Evolutionary conservation across 2,888 invertebrate species (phyloP), one percentile per base, ranked within the genome.

Genomic region (Erebia aethiops): DNA sequence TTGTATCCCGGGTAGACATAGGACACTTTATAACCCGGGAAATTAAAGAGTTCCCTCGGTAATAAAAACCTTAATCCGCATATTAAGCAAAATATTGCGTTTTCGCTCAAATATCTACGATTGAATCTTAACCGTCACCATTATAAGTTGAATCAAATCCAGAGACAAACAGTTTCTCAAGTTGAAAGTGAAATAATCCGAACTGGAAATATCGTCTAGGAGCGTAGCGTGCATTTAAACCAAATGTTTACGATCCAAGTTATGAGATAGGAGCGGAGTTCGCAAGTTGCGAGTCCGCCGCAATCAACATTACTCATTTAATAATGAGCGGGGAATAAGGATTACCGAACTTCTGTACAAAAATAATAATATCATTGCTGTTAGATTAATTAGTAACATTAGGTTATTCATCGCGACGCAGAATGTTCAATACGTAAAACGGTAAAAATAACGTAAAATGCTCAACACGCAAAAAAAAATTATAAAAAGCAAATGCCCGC

Each of bases 291-390:
- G 81, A 87, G 88, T 88, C 84, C 85, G 80, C 74, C 78, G 89
- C 88, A 86, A 90, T 92, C 88, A 91, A 83, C 88, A 91, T 92
- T 88, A 90, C 85, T 92, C 90, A 91, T 79, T 77, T 81, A 81
- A 80, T 83, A 84, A 82, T 81, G 80, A 83, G 80, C 79, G 65
- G 74, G 73, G 74, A 79, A 78, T 77, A 77, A 75, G 77, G 78
- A 80, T 79, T 78, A 78, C 69, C 58, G 68, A 64, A 35, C 51
- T 67, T 69, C 49, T 66, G 26, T 57, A 26, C 21, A 57, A 57
- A 57, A 57, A 57, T 14, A 57, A 14, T 57, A 56, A 1, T 13
- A 21, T 56, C 9, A 56, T 11, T 51, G 14, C 51, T 13, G 51
- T 13, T 11, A 11, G 11, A 2, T 14, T 14, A n/a, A n/a, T n/a